Evolutionary conservation across 2,113 vertebrate genomes (phyloP).

Genomic region (Scomber scombrus): DNA sequence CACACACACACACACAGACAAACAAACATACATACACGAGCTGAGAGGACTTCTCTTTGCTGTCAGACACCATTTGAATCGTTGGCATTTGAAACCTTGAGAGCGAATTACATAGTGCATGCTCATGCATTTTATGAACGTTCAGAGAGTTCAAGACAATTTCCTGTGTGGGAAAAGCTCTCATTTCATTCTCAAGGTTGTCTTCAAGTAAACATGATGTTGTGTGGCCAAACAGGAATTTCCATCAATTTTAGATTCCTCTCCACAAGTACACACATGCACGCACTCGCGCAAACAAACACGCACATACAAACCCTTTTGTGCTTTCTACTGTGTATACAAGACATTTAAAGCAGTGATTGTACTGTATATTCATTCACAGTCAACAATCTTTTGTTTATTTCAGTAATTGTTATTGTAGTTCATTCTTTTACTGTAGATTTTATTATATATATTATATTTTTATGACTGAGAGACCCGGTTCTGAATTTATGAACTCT

Average conservation of each 20-base stretch:
- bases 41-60: slow-evolving; percentile 1
- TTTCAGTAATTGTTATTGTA: slow-evolving; percentile 70
- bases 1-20: slow-evolving; percentile 10
- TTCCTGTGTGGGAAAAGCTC: slow-evolving; percentile 18
- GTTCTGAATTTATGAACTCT: slow-evolving; percentile 64
- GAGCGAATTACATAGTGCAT: background rate
- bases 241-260: slow-evolving; percentile 22
- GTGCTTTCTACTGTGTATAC: slow-evolving; percentile 86
- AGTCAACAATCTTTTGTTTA: slow-evolving; percentile 74
- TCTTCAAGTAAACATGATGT: slow-evolving; percentile 26
- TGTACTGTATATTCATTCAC: slow-evolving; percentile 78
- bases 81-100: slow-evolving; percentile 29
- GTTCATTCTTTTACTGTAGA: slow-evolving; percentile 72
- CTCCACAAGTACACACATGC: background rate
- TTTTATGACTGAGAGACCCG: slow-evolving; percentile 58
- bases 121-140: background rate
- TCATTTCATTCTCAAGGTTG: slow-evolving; percentile 6
- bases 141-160: background rate
- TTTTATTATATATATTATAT: slow-evolving; percentile 57
- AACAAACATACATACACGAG: background rate
- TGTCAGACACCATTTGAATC: slow-evolving; percentile 27
- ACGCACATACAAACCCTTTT: slow-evolving; percentile 66
- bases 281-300: slow-evolving; percentile 27
- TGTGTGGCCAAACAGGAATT: slow-evolving; percentile 35
- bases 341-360: slow-evolving; percentile 79